Evolutionary conservation across 2,113 vertebrate genomes (phyloP).

Genomic region (Merops nubicus): DNA sequence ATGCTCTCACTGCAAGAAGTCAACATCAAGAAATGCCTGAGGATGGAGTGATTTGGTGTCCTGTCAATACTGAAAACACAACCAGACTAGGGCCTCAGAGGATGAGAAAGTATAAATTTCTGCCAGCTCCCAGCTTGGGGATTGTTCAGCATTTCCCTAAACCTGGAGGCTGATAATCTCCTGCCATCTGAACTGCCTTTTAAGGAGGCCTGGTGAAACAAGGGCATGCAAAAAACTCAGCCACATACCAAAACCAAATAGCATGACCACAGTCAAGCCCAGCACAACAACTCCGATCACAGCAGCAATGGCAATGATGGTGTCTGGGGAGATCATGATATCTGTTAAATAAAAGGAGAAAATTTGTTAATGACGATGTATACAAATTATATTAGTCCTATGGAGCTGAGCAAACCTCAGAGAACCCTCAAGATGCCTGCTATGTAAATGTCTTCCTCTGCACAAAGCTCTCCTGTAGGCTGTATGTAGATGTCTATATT

Average conservation of each 20-base stretch:
- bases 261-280: constrained; percentile 31
- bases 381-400: background rate
- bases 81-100: background rate
- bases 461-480: background rate
- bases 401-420: background rate
- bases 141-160: background rate
- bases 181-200: background rate
- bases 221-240: background rate
- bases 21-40: background rate
- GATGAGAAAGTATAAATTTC: background rate
- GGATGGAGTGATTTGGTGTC: background rate
- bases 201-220: background rate
- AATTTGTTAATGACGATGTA: background rate
- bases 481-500: background rate
- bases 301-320: constrained; percentile 3
- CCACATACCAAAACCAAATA: constrained; percentile 70
- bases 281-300: constrained; percentile 19
- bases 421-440: background rate
- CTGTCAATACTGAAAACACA: background rate
- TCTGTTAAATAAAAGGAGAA: constrained; percentile 50
- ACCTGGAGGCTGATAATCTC: background rate
- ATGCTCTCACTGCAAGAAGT: background rate
- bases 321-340: background rate
- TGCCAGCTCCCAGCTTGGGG: background rate
- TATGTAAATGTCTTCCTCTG: background rate